These are phyloP conservation scores for fruit fly (Drosophila melanogaster) DNA, from an alignment of 1,140 invertebrate species.

Conservation along the genomic window DNA sequence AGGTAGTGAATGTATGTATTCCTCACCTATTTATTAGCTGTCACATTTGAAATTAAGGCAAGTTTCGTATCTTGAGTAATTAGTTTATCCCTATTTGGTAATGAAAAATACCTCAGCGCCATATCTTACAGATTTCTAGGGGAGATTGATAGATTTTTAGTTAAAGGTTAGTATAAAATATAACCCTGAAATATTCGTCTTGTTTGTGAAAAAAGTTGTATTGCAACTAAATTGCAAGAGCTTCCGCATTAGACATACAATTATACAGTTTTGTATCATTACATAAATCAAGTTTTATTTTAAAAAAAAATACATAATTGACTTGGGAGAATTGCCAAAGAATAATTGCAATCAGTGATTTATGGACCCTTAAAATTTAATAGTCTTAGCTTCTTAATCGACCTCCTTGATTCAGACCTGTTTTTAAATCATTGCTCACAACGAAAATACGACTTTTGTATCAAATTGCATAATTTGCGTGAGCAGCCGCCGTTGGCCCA, in stretches of 20 bases:
- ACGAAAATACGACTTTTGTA: not conserved
- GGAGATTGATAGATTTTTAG: not conserved
- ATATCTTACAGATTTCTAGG: not conserved
- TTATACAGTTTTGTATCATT: no score
- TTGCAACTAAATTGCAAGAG: no score
- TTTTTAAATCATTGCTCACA: constrained; percentile 5
- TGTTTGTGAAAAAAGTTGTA: no score
- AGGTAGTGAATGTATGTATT: not conserved
- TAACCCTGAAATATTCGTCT: no score
- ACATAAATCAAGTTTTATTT: not conserved
- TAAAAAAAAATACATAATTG: not conserved
- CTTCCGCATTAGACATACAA: no score
- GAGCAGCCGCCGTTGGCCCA: constrained; percentile 10
- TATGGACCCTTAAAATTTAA: not conserved
- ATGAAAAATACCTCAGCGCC: not conserved
- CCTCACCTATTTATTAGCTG: not conserved
- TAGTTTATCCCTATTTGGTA: constrained; percentile 30
- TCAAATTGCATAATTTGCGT: constrained; percentile 56
- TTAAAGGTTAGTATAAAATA: not conserved
- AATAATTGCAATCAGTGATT: no score
- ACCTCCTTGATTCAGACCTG: constrained; percentile 8
- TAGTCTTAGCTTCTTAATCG: not conserved
- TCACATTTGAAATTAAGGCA: constrained; percentile 16
- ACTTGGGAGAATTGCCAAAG: no score
- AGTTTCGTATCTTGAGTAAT: constrained; percentile 41